Conservation (phyloP, 1,140 invertebrate genomes). For the Eriosoma lanigerum region DNA sequence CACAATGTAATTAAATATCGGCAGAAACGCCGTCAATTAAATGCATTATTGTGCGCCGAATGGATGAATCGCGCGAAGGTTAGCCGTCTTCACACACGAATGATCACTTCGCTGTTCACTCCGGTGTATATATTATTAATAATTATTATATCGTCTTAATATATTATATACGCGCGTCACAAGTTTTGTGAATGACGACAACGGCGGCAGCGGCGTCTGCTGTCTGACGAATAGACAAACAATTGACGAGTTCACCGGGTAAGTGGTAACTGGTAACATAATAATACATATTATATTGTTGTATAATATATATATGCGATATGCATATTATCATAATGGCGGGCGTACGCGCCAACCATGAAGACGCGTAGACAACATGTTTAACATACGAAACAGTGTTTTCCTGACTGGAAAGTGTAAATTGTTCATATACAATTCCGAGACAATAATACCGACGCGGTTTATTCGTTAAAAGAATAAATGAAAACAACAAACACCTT, state of each 20-base stretch:
- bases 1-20: too few species aligned
- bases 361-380: neutral
- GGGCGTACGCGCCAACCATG: neutral
- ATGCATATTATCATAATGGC: neutral
- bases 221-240: slow-evolving; percentile 4
- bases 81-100: neutral
- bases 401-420: neutral
- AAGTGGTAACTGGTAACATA: too few species aligned
- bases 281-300: neutral
- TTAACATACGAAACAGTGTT: neutral
- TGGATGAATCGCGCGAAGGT: too few species aligned
- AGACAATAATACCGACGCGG: neutral
- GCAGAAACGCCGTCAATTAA: too few species aligned
- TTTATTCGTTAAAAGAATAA: neutral
- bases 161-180: neutral
- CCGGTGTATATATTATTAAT: too few species aligned
- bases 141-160: neutral
- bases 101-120: neutral
- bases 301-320: neutral
- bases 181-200: neutral
- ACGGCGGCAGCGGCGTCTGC: neutral
- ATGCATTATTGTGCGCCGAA: too few species aligned
- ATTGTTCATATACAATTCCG: neutral
- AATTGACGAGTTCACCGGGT: neutral
- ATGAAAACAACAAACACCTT: neutral